Percentiles rank a stretch among this genome's conserved stretches.
phyloP scores from a whole-genome alignment of 1,140 invertebrate species.

The Drosophila tsacasi region DNA sequence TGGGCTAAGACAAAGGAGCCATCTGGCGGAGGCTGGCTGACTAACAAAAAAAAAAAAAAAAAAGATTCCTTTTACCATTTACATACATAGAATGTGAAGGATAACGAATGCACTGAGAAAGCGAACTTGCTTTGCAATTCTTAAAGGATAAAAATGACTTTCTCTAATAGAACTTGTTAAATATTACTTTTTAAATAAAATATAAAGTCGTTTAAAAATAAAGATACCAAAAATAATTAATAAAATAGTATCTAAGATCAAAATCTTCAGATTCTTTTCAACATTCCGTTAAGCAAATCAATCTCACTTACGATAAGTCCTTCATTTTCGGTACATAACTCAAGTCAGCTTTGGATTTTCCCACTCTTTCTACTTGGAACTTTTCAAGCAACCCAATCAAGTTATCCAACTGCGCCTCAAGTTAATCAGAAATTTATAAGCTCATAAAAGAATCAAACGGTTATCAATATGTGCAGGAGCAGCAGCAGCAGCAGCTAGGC shows the following conservation, averaged over 20 bases:
- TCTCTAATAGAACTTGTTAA: too few relatives aligned
- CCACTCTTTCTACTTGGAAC: background rate
- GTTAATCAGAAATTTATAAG: conserved; percentile 83
- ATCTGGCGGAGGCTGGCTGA: conserved; percentile 47
- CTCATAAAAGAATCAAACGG: conserved; percentile 83
- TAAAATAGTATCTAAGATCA: too few relatives aligned
- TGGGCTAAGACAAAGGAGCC: conserved; percentile 67
- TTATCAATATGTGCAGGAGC: conserved; percentile 74
- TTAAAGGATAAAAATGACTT: too few relatives aligned
- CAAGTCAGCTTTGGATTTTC: background rate
- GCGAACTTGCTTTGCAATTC: too few relatives aligned
- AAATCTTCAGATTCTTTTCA: too few relatives aligned
- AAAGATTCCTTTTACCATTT: conserved; percentile 46
- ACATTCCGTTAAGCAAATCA: background rate
- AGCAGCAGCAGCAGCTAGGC: conserved; percentile 13
- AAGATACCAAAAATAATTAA: too few relatives aligned
- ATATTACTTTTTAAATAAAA: background rate
- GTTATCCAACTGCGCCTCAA: conserved; percentile 32
- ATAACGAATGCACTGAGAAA: conserved; percentile 17
- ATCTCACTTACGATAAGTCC: background rate
- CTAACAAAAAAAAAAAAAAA: conserved; percentile 16
- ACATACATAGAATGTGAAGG: conserved; percentile 33
- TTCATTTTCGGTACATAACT: background rate
- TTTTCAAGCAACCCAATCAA: conserved; percentile 54
- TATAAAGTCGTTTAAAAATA: too few relatives aligned